Conservation (phyloP, 2,888 invertebrate species). For the Lacanobia oleracea region DNA sequence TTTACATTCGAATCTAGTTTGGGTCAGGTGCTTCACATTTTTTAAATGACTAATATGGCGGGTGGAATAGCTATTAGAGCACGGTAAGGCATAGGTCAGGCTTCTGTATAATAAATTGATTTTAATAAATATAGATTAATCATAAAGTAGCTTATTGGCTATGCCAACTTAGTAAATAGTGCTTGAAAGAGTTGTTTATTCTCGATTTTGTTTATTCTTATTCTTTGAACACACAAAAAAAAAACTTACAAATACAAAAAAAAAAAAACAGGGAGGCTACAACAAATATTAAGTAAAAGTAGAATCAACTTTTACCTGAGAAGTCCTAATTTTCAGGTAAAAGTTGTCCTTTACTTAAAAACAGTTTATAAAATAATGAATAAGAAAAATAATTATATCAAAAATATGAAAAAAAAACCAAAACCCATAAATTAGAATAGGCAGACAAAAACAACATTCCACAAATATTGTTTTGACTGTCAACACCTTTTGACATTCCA, state of each 20-base stretch:
- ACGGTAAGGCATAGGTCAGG: constrained; percentile 15
- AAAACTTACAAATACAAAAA: too few species aligned
- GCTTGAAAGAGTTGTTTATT: neutral
- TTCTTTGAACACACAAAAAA: too few species aligned
- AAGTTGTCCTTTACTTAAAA: too few species aligned
- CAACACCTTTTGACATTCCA: constrained; percentile 9
- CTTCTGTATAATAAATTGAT: constrained; percentile 7
- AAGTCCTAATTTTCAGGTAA: too few species aligned
- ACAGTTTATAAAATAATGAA: too few species aligned
- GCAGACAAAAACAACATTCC: constrained; percentile 23
- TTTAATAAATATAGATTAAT: neutral
- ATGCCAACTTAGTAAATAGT: neutral
- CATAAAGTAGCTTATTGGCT: neutral
- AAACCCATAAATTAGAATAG: neutral
- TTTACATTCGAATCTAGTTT: constrained; percentile 46
- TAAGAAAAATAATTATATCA: too few species aligned
- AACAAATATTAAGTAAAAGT: too few species aligned
- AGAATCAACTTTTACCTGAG: too few species aligned
- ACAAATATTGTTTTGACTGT: constrained; percentile 41
- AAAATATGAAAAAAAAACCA: neutral
- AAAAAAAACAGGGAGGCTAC: too few species aligned
- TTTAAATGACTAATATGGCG: constrained; percentile 9
- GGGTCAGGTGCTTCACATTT: constrained; percentile 21
- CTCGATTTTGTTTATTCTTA: too few species aligned
- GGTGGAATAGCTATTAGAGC: neutral